phyloP scores from a whole-genome alignment of 2,888 invertebrate genomes.

The Limnephilus auricula region DNA sequence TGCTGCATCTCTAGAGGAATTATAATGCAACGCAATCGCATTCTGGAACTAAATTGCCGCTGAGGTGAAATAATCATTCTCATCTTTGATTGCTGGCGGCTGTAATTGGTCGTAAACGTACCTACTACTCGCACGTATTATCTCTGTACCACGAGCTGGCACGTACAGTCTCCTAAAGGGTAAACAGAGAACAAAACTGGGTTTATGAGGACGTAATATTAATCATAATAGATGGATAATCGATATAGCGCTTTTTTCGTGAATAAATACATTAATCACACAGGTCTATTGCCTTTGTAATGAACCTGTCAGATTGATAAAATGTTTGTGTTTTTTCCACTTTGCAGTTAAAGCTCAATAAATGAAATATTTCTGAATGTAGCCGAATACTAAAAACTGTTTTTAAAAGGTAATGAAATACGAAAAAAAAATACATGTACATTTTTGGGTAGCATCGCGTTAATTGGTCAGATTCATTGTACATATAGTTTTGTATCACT shows the following conservation, averaged over 20 bases:
- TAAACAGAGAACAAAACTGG: neutral
- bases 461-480: no score
- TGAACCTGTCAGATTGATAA: no score
- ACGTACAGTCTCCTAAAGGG: neutral
- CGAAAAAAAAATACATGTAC: no score
- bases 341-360: no score
- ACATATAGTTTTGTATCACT: no score
- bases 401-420: no score
- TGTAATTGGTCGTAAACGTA: neutral
- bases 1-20: slow-evolving; percentile 5
- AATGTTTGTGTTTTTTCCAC: no score
- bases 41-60: slow-evolving; percentile 13
- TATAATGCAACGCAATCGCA: slow-evolving; percentile 19
- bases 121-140: neutral
- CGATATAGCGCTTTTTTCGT: neutral
- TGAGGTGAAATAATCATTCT: slow-evolving; percentile 4
- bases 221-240: neutral
- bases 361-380: no score
- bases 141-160: neutral
- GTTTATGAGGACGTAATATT: neutral
- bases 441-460: no score
- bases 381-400: no score
- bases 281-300: no score
- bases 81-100: slow-evolving; percentile 2
- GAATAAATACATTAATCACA: no score